Percentiles rank a stretch among this genome's conserved stretches.
phyloP scores from a whole-genome alignment of 2,113 vertebrate genomes.

The Bucco capensis region DNA sequence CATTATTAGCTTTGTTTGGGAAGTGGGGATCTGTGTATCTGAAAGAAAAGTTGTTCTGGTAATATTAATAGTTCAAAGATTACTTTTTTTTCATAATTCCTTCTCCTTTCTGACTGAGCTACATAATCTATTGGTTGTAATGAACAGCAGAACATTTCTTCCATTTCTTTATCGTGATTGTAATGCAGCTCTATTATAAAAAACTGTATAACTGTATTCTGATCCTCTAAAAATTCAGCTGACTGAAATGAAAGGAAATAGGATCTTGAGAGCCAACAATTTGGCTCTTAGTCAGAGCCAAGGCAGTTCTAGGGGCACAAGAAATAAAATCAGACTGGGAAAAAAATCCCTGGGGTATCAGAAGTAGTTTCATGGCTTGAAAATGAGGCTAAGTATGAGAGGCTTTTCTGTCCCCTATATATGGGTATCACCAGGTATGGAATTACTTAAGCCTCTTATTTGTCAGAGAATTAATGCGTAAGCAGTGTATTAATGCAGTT shows the following conservation, averaged over 20 bases:
- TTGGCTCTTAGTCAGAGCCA: background rate
- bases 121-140: conserved; percentile 11
- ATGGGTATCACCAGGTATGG: background rate
- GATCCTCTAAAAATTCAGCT: background rate
- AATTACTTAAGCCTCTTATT: background rate
- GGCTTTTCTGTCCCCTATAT: background rate
- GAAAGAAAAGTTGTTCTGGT: conserved; percentile 6
- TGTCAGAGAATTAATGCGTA: background rate
- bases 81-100: conserved; percentile 9
- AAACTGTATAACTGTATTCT: background rate
- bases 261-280: background rate
- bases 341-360: background rate
- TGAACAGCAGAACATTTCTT: conserved; percentile 20
- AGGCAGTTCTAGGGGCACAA: background rate
- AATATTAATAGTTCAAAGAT: conserved; percentile 36
- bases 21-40: background rate
- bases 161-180: background rate
- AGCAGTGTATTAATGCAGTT: background rate
- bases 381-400: background rate
- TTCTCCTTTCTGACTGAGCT: conserved; percentile 21
- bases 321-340: background rate
- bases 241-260: background rate
- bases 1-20: conserved; percentile 50
- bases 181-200: background rate
- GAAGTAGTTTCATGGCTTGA: background rate